phyloP scores from a whole-genome alignment of 2,113 vertebrate species.

The Phylloscopus whistleri region DNA sequence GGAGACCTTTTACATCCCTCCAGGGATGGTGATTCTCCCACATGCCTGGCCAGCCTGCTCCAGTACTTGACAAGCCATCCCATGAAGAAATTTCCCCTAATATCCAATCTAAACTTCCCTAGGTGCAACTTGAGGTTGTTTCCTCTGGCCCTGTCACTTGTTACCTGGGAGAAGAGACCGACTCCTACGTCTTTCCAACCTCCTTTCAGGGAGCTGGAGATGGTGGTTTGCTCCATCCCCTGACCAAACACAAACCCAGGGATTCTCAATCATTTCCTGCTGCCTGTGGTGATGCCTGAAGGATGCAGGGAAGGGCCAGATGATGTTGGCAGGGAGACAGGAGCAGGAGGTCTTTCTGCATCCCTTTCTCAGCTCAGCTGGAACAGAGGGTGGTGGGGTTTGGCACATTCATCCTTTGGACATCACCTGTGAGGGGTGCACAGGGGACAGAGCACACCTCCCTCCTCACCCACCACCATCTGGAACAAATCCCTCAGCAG shows the following conservation, averaged over 20 bases:
- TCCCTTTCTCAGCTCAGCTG: not conserved
- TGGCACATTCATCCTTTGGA: not conserved
- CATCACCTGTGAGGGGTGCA: not conserved
- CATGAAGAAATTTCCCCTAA: not conserved
- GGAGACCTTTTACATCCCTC: not conserved
- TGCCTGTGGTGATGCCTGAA: not conserved
- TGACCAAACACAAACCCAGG: not conserved
- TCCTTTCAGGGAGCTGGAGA: not conserved
- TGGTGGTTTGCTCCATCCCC: not conserved
- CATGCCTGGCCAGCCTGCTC: not conserved
- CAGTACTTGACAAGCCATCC: not conserved
- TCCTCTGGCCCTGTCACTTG: not conserved
- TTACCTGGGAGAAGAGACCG: not conserved
- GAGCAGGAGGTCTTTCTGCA: not conserved
- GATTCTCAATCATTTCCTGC: not conserved
- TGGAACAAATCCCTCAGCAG: not conserved
- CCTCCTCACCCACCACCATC: not conserved
- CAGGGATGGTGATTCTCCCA: not conserved
- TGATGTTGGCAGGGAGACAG: not conserved
- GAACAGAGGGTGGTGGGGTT: not conserved
- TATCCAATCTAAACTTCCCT: not conserved
- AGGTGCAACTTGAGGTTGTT: not conserved
- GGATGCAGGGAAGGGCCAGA: not conserved
- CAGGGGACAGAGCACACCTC: not conserved
- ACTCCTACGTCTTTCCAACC: fast-evolving